Conservation (phyloP, 2,888 invertebrate genomes). For the Dexiosoma caninum region DNA sequence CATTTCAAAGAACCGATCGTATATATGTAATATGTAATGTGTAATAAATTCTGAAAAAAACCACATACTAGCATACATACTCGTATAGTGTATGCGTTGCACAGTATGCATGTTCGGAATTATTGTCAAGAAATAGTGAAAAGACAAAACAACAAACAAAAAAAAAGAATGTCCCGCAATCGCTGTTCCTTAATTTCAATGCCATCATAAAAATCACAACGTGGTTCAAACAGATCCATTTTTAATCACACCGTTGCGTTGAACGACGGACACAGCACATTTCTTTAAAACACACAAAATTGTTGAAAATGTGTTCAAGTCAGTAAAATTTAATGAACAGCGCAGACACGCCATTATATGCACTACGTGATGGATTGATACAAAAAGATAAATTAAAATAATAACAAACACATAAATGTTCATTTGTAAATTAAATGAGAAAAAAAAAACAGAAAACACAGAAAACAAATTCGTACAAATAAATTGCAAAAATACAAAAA, state of each 20-base stretch:
- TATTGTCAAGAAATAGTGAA: too few relatives aligned
- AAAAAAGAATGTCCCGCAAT: background rate
- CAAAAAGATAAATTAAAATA: slow-evolving; percentile 63
- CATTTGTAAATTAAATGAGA: slow-evolving; percentile 24
- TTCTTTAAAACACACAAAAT: background rate
- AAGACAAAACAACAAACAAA: background rate
- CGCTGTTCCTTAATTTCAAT: slow-evolving; percentile 1
- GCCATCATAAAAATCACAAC: background rate
- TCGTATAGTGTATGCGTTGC: background rate
- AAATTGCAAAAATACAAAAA: slow-evolving; percentile 12
- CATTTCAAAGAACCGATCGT: background rate
- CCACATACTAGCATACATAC: background rate
- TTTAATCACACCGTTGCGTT: slow-evolving; percentile 6
- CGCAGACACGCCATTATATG: slow-evolving; percentile 24
- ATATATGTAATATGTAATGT: too few relatives aligned
- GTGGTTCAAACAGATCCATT: slow-evolving; percentile 13
- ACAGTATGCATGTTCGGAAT: too few relatives aligned
- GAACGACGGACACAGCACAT: background rate
- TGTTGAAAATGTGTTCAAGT: background rate
- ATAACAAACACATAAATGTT: slow-evolving; percentile 29
- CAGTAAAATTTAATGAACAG: slow-evolving; percentile 1
- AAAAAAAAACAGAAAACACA: background rate
- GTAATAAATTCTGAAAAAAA: background rate
- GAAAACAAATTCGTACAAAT: too few relatives aligned
- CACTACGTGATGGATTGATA: slow-evolving; percentile 71